Conservation (phyloP, 2,113 vertebrate species). For the Ptilonorhynchus violaceus region DNA sequence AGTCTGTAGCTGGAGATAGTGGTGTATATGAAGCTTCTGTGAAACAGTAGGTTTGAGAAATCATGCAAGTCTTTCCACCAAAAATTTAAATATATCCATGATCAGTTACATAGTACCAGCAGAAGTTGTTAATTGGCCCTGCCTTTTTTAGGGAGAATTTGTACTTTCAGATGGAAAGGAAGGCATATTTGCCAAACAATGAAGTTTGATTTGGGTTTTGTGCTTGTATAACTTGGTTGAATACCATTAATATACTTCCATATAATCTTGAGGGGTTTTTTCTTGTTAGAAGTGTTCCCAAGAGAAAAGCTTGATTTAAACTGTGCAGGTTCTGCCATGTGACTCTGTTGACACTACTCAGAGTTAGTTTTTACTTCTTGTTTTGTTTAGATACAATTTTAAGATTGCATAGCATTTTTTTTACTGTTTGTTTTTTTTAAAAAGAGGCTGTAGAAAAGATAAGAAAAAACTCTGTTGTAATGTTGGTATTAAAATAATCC, state of each 20-base stretch:
- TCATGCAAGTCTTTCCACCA: not conserved
- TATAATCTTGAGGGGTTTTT: not conserved
- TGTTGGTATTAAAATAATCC: not conserved
- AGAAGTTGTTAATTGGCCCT: not conserved
- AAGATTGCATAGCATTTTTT: not conserved
- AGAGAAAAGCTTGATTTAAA: not conserved
- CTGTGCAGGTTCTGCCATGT: not conserved
- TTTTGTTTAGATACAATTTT: not conserved
- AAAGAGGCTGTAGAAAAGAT: not conserved
- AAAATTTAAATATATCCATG: not conserved
- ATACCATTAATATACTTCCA: not conserved
- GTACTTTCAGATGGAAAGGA: not conserved
- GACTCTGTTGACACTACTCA: not conserved
- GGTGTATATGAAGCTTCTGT: conserved; percentile 83
- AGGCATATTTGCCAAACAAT: not conserved
- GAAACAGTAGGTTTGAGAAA: conserved; percentile 73
- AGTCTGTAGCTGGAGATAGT: conserved; percentile 85
- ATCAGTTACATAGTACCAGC: not conserved
- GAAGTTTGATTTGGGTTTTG: not conserved
- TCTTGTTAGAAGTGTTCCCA: not conserved
- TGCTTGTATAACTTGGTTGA: not conserved
- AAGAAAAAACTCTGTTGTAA: not conserved
- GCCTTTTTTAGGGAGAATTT: not conserved
- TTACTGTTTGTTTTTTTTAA: not conserved
- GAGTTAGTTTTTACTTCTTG: not conserved